These are phyloP conservation scores for Artemia sinica DNA, from an alignment of 2,888 invertebrate genomes.

Conservation along the genomic window DNA sequence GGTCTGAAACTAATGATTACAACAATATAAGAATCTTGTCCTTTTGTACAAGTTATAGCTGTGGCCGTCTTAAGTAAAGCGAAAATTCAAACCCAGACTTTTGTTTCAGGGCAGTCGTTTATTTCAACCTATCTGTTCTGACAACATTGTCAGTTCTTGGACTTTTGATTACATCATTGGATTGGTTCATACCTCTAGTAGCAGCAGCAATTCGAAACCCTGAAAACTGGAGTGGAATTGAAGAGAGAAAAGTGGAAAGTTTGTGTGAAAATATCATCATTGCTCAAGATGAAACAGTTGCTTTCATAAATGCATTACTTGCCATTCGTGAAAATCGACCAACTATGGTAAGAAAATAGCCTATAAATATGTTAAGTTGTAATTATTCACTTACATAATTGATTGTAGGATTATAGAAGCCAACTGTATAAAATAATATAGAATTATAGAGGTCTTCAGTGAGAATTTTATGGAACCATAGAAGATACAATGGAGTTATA, in stretches of 20 bases:
- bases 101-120: neutral
- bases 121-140: neutral
- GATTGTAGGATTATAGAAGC: no score
- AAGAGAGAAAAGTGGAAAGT: neutral
- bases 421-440: no score
- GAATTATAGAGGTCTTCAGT: no score
- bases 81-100: neutral
- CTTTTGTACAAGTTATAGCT: neutral
- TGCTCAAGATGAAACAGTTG: neutral
- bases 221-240: conserved; percentile 7
- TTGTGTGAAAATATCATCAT: conserved; percentile 4
- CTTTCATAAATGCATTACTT: neutral
- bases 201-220: conserved; percentile 6
- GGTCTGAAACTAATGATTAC: no score
- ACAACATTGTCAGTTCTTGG: conserved; percentile 4
- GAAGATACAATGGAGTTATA: no score
- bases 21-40: no score
- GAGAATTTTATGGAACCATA: no score
- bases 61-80: neutral
- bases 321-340: neutral
- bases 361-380: no score
- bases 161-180: neutral
- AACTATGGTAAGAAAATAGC: neutral
- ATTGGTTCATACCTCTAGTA: neutral
- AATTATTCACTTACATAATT: no score